phyloP scores from a whole-genome alignment of 2,797 vertebrate genomes.

The Sebastes trivittatus region DNA sequence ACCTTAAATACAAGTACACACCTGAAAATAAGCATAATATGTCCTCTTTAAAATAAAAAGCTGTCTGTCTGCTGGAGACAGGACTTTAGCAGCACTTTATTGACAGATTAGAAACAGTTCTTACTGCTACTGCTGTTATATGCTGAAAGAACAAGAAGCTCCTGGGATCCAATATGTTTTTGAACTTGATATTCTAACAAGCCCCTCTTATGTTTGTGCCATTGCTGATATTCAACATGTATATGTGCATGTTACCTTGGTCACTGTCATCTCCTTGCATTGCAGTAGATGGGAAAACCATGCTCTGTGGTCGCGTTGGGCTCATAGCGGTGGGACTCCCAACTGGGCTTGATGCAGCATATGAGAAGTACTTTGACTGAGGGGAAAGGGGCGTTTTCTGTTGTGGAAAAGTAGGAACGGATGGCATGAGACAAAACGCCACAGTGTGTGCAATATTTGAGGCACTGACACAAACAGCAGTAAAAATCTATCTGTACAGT shows the following conservation, averaged over 20 bases:
- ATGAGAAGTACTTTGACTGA: constrained; percentile 56
- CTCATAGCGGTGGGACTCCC: constrained; percentile 9
- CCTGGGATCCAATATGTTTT: neutral
- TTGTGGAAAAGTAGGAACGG: constrained; percentile 14
- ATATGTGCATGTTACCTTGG: constrained; percentile 60
- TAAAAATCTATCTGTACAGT: neutral
- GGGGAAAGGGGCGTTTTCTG: constrained; percentile 59
- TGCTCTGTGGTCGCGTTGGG: constrained; percentile 51
- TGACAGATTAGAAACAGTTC: neutral
- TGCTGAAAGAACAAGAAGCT: neutral
- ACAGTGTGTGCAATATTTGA: neutral
- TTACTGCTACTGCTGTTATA: neutral
- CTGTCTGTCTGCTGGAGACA: neutral
- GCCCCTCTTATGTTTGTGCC: neutral
- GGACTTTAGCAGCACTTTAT: neutral
- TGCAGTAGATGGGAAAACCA: constrained; percentile 40
- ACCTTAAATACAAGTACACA: too few relatives aligned
- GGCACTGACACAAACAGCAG: neutral
- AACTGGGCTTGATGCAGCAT: constrained; percentile 40
- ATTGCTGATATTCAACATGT: neutral
- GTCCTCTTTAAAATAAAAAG: too few relatives aligned
- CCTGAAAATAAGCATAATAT: too few relatives aligned
- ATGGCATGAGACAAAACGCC: neutral
- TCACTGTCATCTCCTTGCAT: constrained; percentile 48
- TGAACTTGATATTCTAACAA: neutral